A percentile compares a stretch with the other conserved stretches of the same genome.
Conservation (phyloP, 2,113 vertebrate species). For the Anthoscopus minutus region DNA sequence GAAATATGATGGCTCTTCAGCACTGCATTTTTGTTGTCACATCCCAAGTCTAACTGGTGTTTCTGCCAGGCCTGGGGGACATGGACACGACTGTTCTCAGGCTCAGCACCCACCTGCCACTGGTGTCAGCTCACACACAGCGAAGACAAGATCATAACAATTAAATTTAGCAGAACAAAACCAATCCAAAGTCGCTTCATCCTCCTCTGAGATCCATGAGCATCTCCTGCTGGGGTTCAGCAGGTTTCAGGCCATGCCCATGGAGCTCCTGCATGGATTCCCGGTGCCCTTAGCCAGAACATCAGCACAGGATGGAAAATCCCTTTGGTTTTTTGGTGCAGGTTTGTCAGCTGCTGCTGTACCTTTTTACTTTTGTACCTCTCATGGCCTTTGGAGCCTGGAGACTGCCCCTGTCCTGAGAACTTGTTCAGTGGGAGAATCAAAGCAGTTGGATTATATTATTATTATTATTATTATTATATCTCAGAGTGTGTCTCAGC, state of each 20-base stretch:
- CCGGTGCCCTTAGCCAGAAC: background rate
- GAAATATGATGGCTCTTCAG: background rate
- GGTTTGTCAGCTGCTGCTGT: background rate
- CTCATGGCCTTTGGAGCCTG: background rate
- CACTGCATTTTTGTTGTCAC: conserved; percentile 7
- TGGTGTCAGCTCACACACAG: background rate
- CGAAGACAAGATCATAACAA: background rate
- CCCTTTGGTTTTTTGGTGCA: background rate
- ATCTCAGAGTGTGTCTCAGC: background rate
- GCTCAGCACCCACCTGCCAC: background rate
- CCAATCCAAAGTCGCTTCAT: background rate
- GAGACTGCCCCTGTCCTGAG: background rate
- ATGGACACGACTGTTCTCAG: background rate
- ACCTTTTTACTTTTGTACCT: background rate
- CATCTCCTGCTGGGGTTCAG: background rate
- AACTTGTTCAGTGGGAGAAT: background rate
- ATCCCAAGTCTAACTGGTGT: background rate
- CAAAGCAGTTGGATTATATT: background rate
- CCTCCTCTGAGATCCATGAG: background rate
- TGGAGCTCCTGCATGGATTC: background rate
- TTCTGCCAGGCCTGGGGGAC: conserved; percentile 3
- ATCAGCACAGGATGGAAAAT: background rate
- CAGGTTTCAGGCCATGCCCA: background rate
- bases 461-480: too few relatives aligned
- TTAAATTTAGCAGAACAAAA: background rate